Conservation (phyloP, 2,797 vertebrate species). For the Hipposideros larvatus region DNA sequence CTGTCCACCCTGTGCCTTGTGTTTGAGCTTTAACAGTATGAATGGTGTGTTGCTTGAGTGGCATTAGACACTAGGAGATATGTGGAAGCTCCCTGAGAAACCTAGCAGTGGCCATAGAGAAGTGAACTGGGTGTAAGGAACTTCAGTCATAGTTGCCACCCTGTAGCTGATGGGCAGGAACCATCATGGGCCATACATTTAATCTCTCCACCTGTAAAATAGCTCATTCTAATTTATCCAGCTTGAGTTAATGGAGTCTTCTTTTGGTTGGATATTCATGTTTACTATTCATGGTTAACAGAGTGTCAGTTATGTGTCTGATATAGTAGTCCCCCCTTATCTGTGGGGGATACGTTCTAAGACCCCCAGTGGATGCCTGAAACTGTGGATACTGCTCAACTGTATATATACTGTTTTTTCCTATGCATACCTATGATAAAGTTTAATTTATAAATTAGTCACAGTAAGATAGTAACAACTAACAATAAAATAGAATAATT, state of each 20-base stretch:
- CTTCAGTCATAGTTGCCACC: neutral
- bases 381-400: neutral
- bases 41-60: neutral
- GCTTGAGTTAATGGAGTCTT: neutral
- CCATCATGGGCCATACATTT: neutral
- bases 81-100: neutral
- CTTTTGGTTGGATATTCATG: neutral
- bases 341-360: neutral
- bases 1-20: conserved; percentile 36
- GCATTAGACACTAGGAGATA: neutral
- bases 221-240: neutral
- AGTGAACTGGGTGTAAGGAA: neutral
- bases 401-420: neutral
- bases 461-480: neutral
- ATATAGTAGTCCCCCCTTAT: neutral
- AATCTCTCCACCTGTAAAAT: neutral
- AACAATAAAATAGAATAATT: neutral
- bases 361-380: neutral
- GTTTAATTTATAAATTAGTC: neutral
- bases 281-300: conserved; percentile 21
- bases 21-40: conserved; percentile 52
- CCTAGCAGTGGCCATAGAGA: neutral
- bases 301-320: neutral
- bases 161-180: neutral
- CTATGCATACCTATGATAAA: neutral